Conservation (phyloP, 2,113 vertebrate genomes). For the Acrocephalus kingi region DNA sequence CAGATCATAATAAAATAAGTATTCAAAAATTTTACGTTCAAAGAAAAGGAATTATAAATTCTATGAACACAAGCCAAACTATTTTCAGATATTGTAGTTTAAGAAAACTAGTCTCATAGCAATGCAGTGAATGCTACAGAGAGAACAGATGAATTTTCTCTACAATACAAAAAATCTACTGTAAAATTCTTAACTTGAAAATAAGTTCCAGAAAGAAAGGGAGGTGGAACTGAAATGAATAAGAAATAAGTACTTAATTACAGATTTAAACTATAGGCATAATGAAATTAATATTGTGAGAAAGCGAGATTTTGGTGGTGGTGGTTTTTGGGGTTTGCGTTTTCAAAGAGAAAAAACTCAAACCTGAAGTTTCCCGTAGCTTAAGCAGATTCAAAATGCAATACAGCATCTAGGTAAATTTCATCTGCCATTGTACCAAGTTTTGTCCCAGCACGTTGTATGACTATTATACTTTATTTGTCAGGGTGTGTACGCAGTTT, state of each 20-base stretch:
- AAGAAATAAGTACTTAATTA: not conserved
- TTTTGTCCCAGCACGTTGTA: not conserved
- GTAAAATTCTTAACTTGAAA: not conserved
- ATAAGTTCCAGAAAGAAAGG: not conserved
- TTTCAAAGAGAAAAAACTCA: not conserved
- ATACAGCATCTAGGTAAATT: not conserved
- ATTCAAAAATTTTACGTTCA: not conserved
- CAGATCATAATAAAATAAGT: not conserved
- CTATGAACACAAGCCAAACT: not conserved
- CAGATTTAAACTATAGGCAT: not conserved
- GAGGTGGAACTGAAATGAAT: not conserved
- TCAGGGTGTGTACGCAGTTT: not conserved
- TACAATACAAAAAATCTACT: not conserved
- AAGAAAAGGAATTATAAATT: not conserved
- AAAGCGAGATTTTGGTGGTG: not conserved
- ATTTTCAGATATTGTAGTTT: not conserved
- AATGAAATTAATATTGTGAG: not conserved
- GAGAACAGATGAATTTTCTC: not conserved
- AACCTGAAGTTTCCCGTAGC: not conserved
- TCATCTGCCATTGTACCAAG: not conserved
- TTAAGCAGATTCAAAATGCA: not conserved
- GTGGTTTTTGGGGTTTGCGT: not conserved
- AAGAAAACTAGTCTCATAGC: not conserved
- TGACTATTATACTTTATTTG: rapidly evolving
- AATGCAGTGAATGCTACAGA: not conserved